Evolutionary conservation across 2,888 invertebrate genomes (phyloP).

Genomic region (Drosophila monieri): DNA sequence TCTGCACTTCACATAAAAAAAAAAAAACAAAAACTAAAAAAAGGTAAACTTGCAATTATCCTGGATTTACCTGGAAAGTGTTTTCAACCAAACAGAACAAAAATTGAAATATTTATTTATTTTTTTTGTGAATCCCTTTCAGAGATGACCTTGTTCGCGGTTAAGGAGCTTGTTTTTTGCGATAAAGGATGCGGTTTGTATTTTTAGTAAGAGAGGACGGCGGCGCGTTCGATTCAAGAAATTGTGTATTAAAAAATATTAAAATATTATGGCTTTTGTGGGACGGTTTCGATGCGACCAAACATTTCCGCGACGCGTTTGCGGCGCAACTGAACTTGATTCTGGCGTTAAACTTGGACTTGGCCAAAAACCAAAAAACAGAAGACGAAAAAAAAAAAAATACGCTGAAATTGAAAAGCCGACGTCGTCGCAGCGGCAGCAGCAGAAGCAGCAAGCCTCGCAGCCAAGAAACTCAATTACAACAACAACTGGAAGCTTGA

Average conservation of each 20-base stretch:
- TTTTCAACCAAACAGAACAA: neutral
- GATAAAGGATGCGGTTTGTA: neutral
- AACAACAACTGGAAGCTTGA: constrained; percentile 31
- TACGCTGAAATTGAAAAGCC: constrained; percentile 52
- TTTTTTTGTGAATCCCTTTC: neutral
- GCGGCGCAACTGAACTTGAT: constrained; percentile 81
- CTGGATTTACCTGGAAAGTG: constrained; percentile 7
- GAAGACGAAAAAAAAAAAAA: constrained; percentile 25
- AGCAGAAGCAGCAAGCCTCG: constrained; percentile 19
- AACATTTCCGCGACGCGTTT: constrained; percentile 81
- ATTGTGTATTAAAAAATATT: neutral
- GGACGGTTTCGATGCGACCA: constrained; percentile 70
- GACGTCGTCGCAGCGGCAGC: constrained; percentile 48
- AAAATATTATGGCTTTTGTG: neutral
- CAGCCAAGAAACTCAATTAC: constrained; percentile 52
- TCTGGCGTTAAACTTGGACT: constrained; percentile 81
- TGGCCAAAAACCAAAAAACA: constrained; percentile 66
- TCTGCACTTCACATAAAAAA: constrained; percentile 34
- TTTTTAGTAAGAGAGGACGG: neutral
- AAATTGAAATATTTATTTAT: neutral
- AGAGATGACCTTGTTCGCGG: neutral
- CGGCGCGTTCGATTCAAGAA: neutral
- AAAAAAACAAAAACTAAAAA: neutral
- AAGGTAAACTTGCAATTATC: neutral
- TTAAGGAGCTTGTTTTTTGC: neutral